Evolutionary conservation across 1,140 invertebrate species (phyloP).

Genomic region (Pararge aegeria): DNA sequence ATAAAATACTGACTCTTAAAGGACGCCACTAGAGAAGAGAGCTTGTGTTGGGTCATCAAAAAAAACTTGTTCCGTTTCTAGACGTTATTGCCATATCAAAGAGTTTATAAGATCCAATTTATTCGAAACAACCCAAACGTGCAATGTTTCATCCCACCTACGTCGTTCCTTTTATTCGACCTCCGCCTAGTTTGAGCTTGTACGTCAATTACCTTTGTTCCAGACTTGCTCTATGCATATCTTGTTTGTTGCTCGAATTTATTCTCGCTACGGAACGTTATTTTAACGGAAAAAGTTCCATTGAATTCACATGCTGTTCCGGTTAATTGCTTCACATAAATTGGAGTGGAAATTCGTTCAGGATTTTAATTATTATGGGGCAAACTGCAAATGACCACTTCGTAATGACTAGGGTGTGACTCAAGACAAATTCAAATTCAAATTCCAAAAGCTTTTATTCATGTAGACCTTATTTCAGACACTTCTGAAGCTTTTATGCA

Average conservation of each 20-base stretch:
- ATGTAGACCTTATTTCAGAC: too few relatives aligned
- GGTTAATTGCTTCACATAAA: not conserved
- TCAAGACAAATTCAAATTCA: too few relatives aligned
- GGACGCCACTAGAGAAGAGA: too few relatives aligned
- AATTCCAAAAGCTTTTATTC: too few relatives aligned
- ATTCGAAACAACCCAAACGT: not conserved
- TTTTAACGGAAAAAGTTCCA: not conserved
- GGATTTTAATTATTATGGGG: not conserved
- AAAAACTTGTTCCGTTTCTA: too few relatives aligned
- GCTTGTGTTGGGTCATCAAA: too few relatives aligned
- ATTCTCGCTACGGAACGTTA: not conserved
- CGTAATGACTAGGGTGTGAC: too few relatives aligned
- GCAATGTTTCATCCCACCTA: not conserved
- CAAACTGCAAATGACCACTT: too few relatives aligned
- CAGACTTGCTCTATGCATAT: slow-evolving; percentile 4
- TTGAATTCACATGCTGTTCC: not conserved
- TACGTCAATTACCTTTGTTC: slow-evolving; percentile 9
- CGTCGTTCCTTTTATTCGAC: not conserved
- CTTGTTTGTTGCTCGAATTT: slow-evolving; percentile 1
- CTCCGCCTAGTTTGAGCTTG: slow-evolving; percentile 5
- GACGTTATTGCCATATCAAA: too few relatives aligned
- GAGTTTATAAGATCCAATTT: not conserved
- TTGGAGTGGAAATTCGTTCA: not conserved
- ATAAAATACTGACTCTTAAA: too few relatives aligned
- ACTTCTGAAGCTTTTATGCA: too few relatives aligned